Base-by-base conservation (phyloP, 2,113 vertebrate genomes). In the Thamnophis sirtalis region DNA sequence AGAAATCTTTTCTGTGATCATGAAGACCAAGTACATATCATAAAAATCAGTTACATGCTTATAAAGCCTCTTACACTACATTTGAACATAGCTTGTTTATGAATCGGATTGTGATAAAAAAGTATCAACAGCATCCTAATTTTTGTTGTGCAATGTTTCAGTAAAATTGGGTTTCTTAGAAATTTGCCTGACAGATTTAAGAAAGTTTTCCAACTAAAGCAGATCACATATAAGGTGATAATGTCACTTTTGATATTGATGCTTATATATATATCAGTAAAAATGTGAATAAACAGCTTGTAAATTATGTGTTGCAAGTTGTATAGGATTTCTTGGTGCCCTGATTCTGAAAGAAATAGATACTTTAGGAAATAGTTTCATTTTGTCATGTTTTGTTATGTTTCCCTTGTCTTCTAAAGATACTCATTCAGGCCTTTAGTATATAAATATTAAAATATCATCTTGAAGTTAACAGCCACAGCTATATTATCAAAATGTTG, bases 351-450 rank as follows among this genome's bases (percentile, higher is more conserved):
- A 22, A 93, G 73, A 28, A 92, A 49, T 84, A 87, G 91, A 91
- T 54, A 56, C 55, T 19, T 93, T 80, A 93, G 87, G 68, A 94
- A 13, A 48, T 91, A 8, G 58, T 91, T 94, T 80, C 91, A 21
- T 33, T 93, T 92, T 80, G 86, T 91, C 1, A 28, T 43, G 43
- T 43, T 43, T 43, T 43, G 43, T 43, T n/a, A 93, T 55, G 87
- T 80, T 33, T 85, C 85, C 43, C 24, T 28, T 93, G 87, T 50
- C 19, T 92, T 91, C 38, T 87, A 48, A 86, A 43, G 80, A 63
- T 86, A 60, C 54, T 63, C n/a, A 86, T 92, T 85, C 88, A 86
- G 22, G 88, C 48, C 33, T 63, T 92, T 19, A 92, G 5, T 56
- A 68, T 89, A 84, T 89, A 84, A 55, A 92, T 63, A 55, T 49